Percentiles rank a stretch among this genome's conserved stretches.
Conservation (phyloP, 2,113 vertebrate genomes). For the Brachyhypopomus gauderio region DNA sequence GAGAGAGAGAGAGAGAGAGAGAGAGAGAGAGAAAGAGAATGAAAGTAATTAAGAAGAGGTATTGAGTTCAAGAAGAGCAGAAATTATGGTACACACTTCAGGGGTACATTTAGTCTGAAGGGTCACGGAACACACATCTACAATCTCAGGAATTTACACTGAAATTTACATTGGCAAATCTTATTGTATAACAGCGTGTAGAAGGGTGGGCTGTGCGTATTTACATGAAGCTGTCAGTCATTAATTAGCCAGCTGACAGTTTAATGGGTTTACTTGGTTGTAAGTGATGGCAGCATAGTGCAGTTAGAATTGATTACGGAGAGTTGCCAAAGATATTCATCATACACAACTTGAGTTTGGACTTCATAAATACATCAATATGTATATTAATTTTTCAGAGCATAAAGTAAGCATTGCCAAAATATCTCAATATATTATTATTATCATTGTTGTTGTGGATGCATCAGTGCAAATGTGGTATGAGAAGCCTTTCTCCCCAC, state of each 20-base stretch:
- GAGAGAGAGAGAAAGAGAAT: no score
- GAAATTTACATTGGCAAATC: background rate
- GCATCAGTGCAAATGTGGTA: no score
- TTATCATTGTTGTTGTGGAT: no score
- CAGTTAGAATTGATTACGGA: constrained; percentile 25
- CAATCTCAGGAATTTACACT: background rate
- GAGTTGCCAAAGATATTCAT: background rate
- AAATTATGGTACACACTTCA: no score
- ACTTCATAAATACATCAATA: constrained; percentile 2
- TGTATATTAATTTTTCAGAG: background rate
- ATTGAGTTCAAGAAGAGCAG: no score
- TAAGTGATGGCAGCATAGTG: constrained; percentile 3
- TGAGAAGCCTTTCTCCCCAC: no score
- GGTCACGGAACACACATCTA: constrained; percentile 1
- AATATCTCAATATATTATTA: no score
- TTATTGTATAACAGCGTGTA: background rate
- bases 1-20: no score
- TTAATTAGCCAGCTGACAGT: constrained; percentile 10
- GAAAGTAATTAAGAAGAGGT: no score
- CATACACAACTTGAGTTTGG: background rate
- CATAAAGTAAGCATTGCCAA: no score
- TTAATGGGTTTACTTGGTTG: constrained; percentile 25
- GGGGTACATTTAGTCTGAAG: background rate
- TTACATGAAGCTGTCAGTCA: constrained; percentile 29
- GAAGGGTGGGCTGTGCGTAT: background rate